A percentile compares a stretch with the other conserved stretches of the same genome.
Conservation (phyloP, 2,888 invertebrate genomes). For the Apamea sordens region DNA sequence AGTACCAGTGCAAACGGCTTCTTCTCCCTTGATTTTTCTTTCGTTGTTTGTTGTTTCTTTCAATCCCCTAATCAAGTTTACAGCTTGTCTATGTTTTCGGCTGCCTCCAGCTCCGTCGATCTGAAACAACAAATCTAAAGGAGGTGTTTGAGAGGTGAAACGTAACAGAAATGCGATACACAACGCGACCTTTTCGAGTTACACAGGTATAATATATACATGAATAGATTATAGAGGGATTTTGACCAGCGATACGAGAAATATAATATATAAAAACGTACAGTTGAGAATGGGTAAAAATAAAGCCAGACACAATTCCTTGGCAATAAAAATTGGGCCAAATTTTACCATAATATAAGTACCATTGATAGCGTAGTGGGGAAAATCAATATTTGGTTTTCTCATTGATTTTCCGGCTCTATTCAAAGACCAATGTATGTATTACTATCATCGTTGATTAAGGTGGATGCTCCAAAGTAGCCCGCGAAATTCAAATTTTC, state of each 20-base stretch:
- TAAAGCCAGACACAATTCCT: conserved; percentile 14
- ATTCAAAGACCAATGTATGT: neutral
- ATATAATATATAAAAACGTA: conserved; percentile 39
- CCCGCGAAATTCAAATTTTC: too few species aligned
- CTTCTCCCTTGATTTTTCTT: conserved; percentile 82
- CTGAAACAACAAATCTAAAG: conserved; percentile 61
- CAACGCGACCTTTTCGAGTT: conserved; percentile 37
- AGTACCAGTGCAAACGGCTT: conserved; percentile 79
- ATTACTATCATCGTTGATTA: neutral
- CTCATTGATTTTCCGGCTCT: neutral
- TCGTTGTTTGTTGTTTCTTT: conserved; percentile 84
- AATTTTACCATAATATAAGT: neutral
- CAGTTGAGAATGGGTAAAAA: conserved; percentile 18
- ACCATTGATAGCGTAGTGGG: neutral
- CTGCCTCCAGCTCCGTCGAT: conserved; percentile 73
- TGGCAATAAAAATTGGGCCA: neutral
- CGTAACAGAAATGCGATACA: conserved; percentile 55
- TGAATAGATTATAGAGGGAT: conserved; percentile 39
- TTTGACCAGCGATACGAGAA: conserved; percentile 37
- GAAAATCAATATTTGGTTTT: neutral
- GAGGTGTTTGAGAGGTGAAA: conserved; percentile 51
- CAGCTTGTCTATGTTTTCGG: conserved; percentile 78
- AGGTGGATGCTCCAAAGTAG: too few species aligned
- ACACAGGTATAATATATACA: conserved; percentile 19
- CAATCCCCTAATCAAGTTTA: conserved; percentile 85